Percentiles rank a stretch among this genome's conserved stretches.
phyloP scores from a whole-genome alignment of 2,888 invertebrate species.

The Leucozona laternaria region DNA sequence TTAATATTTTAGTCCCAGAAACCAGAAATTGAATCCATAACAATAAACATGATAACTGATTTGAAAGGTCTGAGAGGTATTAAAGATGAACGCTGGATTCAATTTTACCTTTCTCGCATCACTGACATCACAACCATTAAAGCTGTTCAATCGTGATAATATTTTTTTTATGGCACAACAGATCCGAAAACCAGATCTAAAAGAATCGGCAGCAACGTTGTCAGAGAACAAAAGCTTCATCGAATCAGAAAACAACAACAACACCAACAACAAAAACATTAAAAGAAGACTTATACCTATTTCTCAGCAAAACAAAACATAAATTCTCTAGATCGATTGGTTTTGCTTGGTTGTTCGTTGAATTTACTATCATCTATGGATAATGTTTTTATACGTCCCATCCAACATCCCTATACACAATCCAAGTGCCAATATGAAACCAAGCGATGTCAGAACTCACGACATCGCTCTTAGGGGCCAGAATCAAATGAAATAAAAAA shows the following conservation, averaged over 20 bases:
- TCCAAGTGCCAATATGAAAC: slow-evolving; percentile 25
- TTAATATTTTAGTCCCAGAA: slow-evolving; percentile 7
- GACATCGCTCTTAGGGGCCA: slow-evolving; percentile 20
- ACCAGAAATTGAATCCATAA: slow-evolving; percentile 11
- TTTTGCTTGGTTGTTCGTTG: slow-evolving; percentile 48
- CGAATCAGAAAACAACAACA: slow-evolving; percentile 17
- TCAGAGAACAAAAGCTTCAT: not conserved
- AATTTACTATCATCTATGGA: slow-evolving; percentile 39
- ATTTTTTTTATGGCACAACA: slow-evolving; percentile 53
- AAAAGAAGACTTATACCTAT: not conserved
- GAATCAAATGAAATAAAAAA: not conserved
- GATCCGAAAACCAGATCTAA: not conserved
- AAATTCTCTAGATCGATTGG: slow-evolving; percentile 71
- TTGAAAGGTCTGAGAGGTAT: slow-evolving; percentile 22
- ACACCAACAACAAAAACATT: slow-evolving; percentile 3
- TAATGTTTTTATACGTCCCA: slow-evolving; percentile 21
- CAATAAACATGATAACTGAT: slow-evolving; percentile 23
- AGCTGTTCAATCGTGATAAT: slow-evolving; percentile 65
- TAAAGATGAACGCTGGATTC: slow-evolving; percentile 32
- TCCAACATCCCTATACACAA: not conserved
- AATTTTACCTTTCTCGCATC: slow-evolving; percentile 15
- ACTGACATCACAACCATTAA: slow-evolving; percentile 52
- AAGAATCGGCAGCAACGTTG: slow-evolving; percentile 14
- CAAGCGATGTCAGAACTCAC: slow-evolving; percentile 52
- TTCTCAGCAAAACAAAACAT: slow-evolving; percentile 60